phyloP scores from a whole-genome alignment of 2,797 vertebrate genomes.

The Aphelocoma californica region DNA sequence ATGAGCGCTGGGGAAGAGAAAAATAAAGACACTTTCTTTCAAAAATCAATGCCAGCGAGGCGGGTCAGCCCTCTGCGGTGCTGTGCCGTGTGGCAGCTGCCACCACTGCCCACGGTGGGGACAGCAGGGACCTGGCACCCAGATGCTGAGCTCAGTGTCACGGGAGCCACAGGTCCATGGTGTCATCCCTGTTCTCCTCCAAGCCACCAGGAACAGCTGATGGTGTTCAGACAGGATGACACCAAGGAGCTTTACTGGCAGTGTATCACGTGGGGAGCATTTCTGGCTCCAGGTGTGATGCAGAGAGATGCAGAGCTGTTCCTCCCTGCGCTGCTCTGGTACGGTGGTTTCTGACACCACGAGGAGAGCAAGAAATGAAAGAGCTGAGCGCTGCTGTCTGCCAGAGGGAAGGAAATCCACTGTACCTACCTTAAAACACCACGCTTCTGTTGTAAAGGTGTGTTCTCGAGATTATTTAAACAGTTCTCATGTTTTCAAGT shows the following conservation, averaged over 20 bases:
- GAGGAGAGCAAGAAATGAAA: conserved; percentile 30
- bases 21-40: background rate
- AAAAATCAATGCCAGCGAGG: accelerated
- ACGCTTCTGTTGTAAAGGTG: background rate
- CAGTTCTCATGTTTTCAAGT: background rate
- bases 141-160: background rate
- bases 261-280: accelerated
- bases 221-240: background rate
- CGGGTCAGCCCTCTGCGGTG: accelerated
- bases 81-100: background rate
- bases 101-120: accelerated
- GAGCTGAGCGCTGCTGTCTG: background rate
- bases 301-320: background rate
- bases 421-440: background rate
- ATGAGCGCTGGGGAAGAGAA: accelerated
- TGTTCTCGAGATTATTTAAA: background rate
- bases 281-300: background rate
- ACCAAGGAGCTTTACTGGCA: accelerated
- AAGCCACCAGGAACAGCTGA: accelerated
- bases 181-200: background rate
- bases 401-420: background rate
- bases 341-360: background rate
- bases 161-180: accelerated
- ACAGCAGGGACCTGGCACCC: background rate
- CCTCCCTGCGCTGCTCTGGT: background rate